A percentile compares a stretch with the other conserved stretches of the same genome.
Evolutionary conservation across 23 tunicate species (phyloP).

Genomic region (Pegea sp.): DNA sequence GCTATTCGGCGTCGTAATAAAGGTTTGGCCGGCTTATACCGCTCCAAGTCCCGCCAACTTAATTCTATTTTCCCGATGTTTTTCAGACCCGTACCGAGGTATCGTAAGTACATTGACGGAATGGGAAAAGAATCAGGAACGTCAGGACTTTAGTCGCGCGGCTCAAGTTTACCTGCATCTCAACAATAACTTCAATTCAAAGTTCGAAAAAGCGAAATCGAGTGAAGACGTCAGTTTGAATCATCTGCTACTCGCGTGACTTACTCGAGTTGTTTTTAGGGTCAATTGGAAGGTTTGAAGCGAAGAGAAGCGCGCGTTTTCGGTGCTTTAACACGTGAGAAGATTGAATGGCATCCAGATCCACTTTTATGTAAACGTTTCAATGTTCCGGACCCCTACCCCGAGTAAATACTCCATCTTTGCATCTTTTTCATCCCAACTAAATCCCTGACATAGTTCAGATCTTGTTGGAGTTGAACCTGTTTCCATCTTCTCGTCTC

Average conservation of each 20-base stretch:
- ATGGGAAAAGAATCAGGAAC: conserved; percentile 76
- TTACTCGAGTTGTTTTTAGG: background rate
- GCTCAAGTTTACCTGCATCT: conserved; percentile 20
- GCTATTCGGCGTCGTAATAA: conserved; percentile 22
- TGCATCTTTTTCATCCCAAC: background rate
- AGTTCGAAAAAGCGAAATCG: conserved; percentile 20
- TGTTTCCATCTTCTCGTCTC: background rate
- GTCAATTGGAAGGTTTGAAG: background rate
- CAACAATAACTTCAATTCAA: conserved; percentile 8
- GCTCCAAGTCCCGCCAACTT: too few species aligned
- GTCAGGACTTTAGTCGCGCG: conserved; percentile 31
- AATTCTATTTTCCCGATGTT: too few species aligned
- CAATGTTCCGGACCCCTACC: conserved; percentile 93
- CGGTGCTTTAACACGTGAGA: conserved; percentile 45
- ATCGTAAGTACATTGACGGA: conserved; percentile 61
- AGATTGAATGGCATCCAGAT: conserved; percentile 85
- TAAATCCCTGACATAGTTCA: background rate
- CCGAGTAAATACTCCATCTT: conserved; percentile 14
- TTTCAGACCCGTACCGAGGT: conserved; percentile 44
- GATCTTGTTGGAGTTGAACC: background rate
- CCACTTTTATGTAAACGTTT: conserved; percentile 74
- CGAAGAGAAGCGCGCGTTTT: conserved; percentile 50
- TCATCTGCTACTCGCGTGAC: too few species aligned
- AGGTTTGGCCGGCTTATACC: too few species aligned
- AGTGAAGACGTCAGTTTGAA: too few species aligned